Evolutionary conservation across 2,113 vertebrate species (phyloP), one percentile per base, ranked within the genome.

Genomic region (Gasterosteus nipponicus): DNA sequence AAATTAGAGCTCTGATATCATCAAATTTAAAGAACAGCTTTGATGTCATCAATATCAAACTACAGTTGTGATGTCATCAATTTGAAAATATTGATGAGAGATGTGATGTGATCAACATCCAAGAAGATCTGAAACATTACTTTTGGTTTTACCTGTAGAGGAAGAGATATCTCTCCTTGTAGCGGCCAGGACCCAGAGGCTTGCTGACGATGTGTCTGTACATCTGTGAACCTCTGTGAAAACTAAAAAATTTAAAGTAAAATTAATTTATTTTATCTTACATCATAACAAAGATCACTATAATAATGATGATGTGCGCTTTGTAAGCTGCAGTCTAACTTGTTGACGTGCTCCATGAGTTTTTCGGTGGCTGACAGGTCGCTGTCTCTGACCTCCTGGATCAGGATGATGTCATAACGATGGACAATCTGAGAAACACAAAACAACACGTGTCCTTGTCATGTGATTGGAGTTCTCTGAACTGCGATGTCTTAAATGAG

Each of bases 81-180:
- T 33, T 33, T 33, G 33, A 33, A 33, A 33, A 33, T 33, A 33
- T 33, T 33, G 33, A 33, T 33, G 33, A 33, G 33, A 33, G 33
- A 33, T 33, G 33, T 33, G 33, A 33, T 33, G 2, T 33, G 2
- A 33, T 2, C 33, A 42, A 1, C 41, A 42, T 42, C 11, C 5
- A 42, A 42, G 8, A 2, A 42, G 10, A 42, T 2, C 33, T 33
- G 33, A 5, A 42, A 42, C 41, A 42, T 42, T 42, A 42, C 6
- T 42, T 9, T 42, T 42, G 41, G 41, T 7, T 63, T 16, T 78
- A 92, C 97, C 96, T 97, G 91, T 97, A 98, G 47, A 98, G 26
- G 59, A 95, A 99, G 70, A 98, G 92, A 57, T 98, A 98, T 86
- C 94, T 93, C 86, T 99, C 97, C 80, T 94, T 97, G 71, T 98